phyloP scores from a whole-genome alignment of 2,888 invertebrate genomes.

The Cryptophagus acutangulus region DNA sequence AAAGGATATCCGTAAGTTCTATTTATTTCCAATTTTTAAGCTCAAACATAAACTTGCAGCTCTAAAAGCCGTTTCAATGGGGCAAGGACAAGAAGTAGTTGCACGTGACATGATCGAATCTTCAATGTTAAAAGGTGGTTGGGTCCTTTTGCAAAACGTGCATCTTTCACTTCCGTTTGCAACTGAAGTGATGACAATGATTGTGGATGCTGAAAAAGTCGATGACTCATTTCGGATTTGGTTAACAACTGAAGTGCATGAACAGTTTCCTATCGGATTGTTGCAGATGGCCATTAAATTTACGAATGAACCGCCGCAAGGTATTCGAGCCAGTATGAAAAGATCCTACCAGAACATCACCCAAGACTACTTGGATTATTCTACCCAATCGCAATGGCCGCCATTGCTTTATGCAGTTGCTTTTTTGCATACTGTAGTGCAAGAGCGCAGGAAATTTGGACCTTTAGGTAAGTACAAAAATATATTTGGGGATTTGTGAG shows the following conservation, averaged over 20 bases:
- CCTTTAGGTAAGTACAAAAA: slow-evolving; percentile 55
- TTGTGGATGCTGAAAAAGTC: slow-evolving; percentile 78
- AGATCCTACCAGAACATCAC: slow-evolving; percentile 87
- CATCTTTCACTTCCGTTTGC: slow-evolving; percentile 94
- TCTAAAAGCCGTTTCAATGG: slow-evolving; percentile 89
- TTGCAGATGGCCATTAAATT: slow-evolving; percentile 93
- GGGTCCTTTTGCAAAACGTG: slow-evolving; percentile 93
- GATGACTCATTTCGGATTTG: slow-evolving; percentile 78
- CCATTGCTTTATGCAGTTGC: slow-evolving; percentile 89
- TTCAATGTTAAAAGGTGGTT: slow-evolving; percentile 63
- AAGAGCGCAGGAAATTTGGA: slow-evolving; percentile 93
- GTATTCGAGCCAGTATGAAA: slow-evolving; percentile 87
- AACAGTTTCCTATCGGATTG: slow-evolving; percentile 81
- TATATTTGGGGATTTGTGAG: not conserved
- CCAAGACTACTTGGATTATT: slow-evolving; percentile 89
- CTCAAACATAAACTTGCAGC: slow-evolving; percentile 48
- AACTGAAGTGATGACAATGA: slow-evolving; percentile 83
- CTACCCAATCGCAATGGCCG: slow-evolving; percentile 88
- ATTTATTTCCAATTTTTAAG: not conserved
- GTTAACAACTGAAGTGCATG: slow-evolving; percentile 93
- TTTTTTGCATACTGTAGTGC: slow-evolving; percentile 91
- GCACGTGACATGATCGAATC: slow-evolving; percentile 46
- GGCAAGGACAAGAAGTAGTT: slow-evolving; percentile 84
- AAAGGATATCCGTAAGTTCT: slow-evolving; percentile 70
- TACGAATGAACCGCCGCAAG: slow-evolving; percentile 96